phyloP scores from a whole-genome alignment of 2,888 invertebrate species.

The Tipula vernalis region DNA sequence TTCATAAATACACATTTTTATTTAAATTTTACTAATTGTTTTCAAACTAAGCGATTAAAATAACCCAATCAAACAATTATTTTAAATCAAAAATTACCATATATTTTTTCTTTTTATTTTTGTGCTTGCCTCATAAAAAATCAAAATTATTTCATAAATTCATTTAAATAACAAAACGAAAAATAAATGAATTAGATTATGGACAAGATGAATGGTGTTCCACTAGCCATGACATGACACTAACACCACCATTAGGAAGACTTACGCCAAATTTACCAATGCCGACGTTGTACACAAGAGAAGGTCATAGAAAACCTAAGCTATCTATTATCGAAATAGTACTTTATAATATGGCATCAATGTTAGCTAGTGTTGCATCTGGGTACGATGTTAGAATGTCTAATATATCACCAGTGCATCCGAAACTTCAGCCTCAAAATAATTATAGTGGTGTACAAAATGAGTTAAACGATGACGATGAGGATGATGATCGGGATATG shows the following conservation, averaged over 20 bases:
- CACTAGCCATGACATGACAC: constrained; percentile 28
- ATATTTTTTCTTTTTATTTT: constrained; percentile 6
- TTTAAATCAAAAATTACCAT: neutral
- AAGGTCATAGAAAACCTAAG: constrained; percentile 33
- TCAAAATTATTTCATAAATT: neutral
- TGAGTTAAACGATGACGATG: constrained; percentile 10
- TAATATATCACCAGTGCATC: constrained; percentile 73
- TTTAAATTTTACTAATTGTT: neutral
- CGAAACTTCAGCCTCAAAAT: constrained; percentile 55
- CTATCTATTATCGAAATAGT: constrained; percentile 36
- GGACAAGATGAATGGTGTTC: constrained; percentile 33
- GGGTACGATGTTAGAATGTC: constrained; percentile 87
- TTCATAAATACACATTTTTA: neutral
- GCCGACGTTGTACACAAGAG: constrained; percentile 69
- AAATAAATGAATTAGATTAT: constrained; percentile 21
- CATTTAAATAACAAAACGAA: neutral
- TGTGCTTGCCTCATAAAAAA: constrained; percentile 7
- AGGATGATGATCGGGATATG: constrained; percentile 10
- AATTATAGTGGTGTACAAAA: neutral
- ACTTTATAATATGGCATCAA: constrained; percentile 82
- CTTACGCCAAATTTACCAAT: constrained; percentile 47
- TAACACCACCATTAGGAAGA: constrained; percentile 39
- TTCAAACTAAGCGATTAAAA: neutral
- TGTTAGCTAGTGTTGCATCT: constrained; percentile 80
- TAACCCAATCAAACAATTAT: neutral